A percentile compares a stretch with the other conserved stretches of the same genome.
These are phyloP conservation scores for Poeciliopsis paucimaculata DNA, from an alignment of 2,797 vertebrate species.

Conservation along the genomic window DNA sequence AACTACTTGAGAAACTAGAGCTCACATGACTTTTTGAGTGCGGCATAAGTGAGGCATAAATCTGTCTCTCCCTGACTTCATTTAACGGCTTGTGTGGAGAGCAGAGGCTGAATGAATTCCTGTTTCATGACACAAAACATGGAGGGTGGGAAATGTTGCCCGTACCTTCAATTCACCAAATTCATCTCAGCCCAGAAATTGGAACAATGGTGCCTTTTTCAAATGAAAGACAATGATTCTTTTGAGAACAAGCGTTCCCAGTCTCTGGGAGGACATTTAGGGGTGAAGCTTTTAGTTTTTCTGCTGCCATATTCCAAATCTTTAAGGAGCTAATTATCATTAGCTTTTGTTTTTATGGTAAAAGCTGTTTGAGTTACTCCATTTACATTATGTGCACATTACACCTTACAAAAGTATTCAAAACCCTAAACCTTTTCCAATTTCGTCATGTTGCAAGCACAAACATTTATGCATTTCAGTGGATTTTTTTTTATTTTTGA, in stretches of 20 bases:
- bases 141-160: slow-evolving; percentile 57
- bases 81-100: slow-evolving; percentile 13
- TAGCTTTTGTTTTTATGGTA: slow-evolving; percentile 20
- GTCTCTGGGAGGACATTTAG: slow-evolving; percentile 41
- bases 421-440: not conserved
- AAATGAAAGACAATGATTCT: slow-evolving; percentile 62
- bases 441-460: not conserved
- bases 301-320: slow-evolving; percentile 38
- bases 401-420: not conserved
- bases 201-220: slow-evolving; percentile 67
- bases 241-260: slow-evolving; percentile 56
- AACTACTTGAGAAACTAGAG: slow-evolving; percentile 16
- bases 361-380: slow-evolving; percentile 26
- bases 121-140: slow-evolving; percentile 42
- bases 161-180: slow-evolving; percentile 57
- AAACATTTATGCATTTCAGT: not conserved
- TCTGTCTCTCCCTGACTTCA: slow-evolving; percentile 22
- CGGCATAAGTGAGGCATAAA: slow-evolving; percentile 31
- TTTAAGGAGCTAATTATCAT: slow-evolving; percentile 25
- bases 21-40: slow-evolving; percentile 42
- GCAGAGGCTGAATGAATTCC: slow-evolving; percentile 48
- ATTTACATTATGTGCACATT: not conserved
- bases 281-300: slow-evolving; percentile 53
- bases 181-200: slow-evolving; percentile 42
- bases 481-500: not conserved